A percentile compares a stretch with the other conserved stretches of the same genome.
phyloP scores from a whole-genome alignment of 2,113 vertebrate genomes.

The Chloropsis hardwickii region DNA sequence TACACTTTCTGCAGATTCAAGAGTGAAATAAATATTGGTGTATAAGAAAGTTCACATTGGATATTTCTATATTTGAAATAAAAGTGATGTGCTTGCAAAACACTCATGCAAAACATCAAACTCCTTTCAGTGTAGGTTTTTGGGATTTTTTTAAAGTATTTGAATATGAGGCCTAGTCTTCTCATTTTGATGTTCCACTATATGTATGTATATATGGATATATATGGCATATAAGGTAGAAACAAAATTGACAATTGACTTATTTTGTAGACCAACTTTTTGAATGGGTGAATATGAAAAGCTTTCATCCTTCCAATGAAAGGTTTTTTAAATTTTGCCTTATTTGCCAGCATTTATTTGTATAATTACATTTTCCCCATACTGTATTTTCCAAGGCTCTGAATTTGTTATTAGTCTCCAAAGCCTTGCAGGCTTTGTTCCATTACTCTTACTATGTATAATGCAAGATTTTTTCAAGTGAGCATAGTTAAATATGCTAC shows the following conservation, averaged over 20 bases:
- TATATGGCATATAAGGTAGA: background rate
- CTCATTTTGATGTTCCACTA: background rate
- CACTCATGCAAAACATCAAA: background rate
- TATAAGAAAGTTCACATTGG: background rate
- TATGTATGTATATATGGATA: background rate
- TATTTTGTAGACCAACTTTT: background rate
- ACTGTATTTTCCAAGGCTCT: background rate
- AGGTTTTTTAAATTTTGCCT: background rate
- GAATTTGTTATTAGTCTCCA: background rate
- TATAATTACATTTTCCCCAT: background rate
- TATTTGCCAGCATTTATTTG: background rate
- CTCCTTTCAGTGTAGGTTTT: background rate
- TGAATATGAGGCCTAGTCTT: background rate
- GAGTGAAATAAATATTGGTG: background rate
- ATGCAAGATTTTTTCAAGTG: background rate
- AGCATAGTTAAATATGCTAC: background rate
- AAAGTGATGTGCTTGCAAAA: background rate
- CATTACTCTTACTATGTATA: background rate
- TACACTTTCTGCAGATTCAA: background rate
- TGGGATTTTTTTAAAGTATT: background rate
- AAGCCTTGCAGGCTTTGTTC: background rate
- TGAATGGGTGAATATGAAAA: background rate
- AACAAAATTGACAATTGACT: background rate
- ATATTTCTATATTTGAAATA: background rate
- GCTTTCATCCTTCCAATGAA: background rate